phyloP scores from a whole-genome alignment of 2,113 vertebrate genomes.

The Andinoacara biseriatus region DNA sequence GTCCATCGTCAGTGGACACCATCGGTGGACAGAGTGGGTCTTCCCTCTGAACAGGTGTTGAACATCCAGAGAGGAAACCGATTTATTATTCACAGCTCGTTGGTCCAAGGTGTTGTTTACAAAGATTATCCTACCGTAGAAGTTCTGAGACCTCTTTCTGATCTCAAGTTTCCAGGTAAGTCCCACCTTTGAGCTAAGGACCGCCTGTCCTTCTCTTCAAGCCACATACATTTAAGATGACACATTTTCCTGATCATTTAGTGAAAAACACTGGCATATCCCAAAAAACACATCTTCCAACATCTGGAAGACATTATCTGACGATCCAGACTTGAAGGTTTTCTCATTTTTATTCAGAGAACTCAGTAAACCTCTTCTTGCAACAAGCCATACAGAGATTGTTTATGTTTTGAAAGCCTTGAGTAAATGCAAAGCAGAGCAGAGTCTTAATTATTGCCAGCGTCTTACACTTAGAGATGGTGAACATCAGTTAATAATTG shows the following conservation, averaged over 20 bases:
- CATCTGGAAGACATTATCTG: neutral
- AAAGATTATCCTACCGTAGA: neutral
- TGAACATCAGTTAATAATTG: neutral
- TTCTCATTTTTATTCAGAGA: neutral
- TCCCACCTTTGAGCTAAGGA: neutral
- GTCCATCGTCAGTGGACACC: too few species aligned
- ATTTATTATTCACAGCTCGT: neutral
- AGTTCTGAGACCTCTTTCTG: neutral
- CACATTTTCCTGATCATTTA: neutral
- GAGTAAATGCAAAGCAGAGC: neutral
- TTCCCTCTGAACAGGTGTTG: neutral
- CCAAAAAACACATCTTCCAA: neutral
- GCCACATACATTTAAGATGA: neutral
- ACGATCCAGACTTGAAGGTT: neutral
- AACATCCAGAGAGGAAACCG: neutral
- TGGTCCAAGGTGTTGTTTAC: neutral
- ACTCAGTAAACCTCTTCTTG: neutral
- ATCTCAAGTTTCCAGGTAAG: neutral
- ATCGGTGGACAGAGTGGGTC: neutral
- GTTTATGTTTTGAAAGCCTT: neutral
- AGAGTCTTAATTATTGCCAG: neutral
- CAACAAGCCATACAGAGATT: neutral
- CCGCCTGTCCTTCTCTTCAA: accelerated
- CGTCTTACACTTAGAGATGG: neutral
- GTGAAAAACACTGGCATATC: neutral